Base-by-base conservation (phyloP, 2,888 invertebrate genomes). In the Philereme vetulata region DNA sequence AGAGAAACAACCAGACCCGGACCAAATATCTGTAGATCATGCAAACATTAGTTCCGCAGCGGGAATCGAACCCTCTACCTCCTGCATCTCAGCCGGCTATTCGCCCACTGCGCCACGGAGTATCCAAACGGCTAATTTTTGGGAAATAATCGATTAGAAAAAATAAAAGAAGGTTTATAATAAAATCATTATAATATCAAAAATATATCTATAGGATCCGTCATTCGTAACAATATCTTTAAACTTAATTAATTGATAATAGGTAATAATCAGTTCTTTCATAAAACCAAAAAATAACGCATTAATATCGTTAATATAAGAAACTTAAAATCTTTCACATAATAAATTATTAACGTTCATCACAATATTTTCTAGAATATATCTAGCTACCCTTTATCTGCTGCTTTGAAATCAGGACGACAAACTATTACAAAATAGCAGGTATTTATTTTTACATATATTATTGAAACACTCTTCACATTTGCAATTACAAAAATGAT, bases 261-360 rank as follows among this genome's bases (percentile, higher is more conserved):
- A 54, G 21, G 44, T 70, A 71, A 63, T 64, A 80, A 81, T 82
- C 82, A 82, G 82, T 82, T 82, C 82, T 80, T 82, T 80, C 72
- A 70, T 66, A 70, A 71, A 71, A 77, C 67, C 36, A 52, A 47
- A 36, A 44, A 47, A 47, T 50, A n/a, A n/a, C 10, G 38, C 34
- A 48, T 51, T 33, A 50, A 48, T 43, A 38, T 34, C 21, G 38
- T 38, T 33, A 34, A 45, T 45, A 55, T 49, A 49, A 54, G 48
- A 42, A 40, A 34, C 33, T n/a, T 49, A 46, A 53, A 33, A 62
- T 21, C 42, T 56, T 56, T 70, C 66, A 62, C 70, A 69, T 63
- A 72, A 78, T 82, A 81, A 81, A 67, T 81, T 81, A 81, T 77
- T 76, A 49, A 57, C 78, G 78, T 69, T 62, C 80, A 70, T 76